A percentile compares a stretch with the other conserved stretches of the same genome.
Evolutionary conservation across 2,888 invertebrate species (phyloP).

Genomic region (Silvanus unidentatus): DNA sequence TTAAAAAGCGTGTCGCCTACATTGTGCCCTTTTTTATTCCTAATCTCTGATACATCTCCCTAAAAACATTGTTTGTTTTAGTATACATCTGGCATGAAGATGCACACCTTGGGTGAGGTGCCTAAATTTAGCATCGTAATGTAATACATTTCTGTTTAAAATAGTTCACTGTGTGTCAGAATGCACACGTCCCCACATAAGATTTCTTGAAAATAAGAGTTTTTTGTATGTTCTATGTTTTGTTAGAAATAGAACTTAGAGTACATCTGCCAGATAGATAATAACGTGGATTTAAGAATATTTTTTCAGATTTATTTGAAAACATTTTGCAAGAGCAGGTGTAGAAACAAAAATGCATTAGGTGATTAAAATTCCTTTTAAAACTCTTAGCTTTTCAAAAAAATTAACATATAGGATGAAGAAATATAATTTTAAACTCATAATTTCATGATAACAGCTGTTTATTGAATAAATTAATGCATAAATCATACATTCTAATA

Average conservation of each 20-base stretch:
- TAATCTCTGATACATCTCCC: not conserved
- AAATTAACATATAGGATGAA: not conserved
- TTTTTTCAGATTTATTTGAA: slow-evolving; percentile 9
- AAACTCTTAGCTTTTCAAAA: not conserved
- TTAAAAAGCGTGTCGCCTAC: too few relatives aligned
- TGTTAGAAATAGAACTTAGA: slow-evolving; percentile 23
- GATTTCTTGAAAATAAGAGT: slow-evolving; percentile 7
- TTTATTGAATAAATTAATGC: slow-evolving; percentile 41
- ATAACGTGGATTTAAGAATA: slow-evolving; percentile 4
- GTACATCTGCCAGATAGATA: slow-evolving; percentile 7
- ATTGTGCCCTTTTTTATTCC: not conserved
- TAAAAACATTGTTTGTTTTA: slow-evolving; percentile 2
- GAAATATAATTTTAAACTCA: slow-evolving; percentile 27
- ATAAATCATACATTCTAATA: slow-evolving; percentile 37
- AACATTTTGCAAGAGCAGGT: slow-evolving; percentile 5
- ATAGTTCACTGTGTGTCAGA: slow-evolving; percentile 50
- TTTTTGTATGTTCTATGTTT: slow-evolving; percentile 16
- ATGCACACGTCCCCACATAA: slow-evolving; percentile 50
- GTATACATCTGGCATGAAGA: slow-evolving; percentile 32
- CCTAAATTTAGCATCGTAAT: slow-evolving; percentile 55
- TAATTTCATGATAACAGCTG: slow-evolving; percentile 35
- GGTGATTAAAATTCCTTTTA: not conserved
- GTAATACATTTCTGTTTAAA: slow-evolving; percentile 53
- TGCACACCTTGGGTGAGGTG: slow-evolving; percentile 26
- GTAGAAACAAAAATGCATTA: not conserved